Percentiles rank a stretch among this genome's conserved stretches.
Evolutionary conservation across 2,888 invertebrate genomes (phyloP).

Genomic region (Tiphia femorata): DNA sequence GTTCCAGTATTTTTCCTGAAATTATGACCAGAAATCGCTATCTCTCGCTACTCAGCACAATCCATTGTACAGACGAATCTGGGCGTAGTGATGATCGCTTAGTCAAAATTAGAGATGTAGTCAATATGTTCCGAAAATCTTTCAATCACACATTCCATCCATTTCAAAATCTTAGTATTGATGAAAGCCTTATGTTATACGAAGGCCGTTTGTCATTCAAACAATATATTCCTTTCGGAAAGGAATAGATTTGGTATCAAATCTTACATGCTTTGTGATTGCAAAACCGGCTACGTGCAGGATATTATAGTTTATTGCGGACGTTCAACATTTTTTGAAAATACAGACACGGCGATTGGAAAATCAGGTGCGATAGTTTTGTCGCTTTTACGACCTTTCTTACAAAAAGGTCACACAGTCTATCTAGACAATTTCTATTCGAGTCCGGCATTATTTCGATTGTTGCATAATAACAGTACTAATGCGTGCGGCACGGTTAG

Average conservation of each 20-base stretch:
- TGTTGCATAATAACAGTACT: conserved; percentile 7
- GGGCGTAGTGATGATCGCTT: not conserved
- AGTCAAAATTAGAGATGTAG: not conserved
- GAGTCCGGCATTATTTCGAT: not conserved
- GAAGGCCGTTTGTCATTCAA: conserved; percentile 4
- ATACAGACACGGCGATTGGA: not conserved
- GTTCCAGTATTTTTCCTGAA: conserved; percentile 2
- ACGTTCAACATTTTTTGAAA: not conserved
- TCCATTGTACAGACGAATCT: not conserved
- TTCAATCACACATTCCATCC: conserved; percentile 2
- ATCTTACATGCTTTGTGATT: conserved; percentile 7
- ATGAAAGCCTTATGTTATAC: not conserved
- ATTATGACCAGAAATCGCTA: conserved; percentile 4
- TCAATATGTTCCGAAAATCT: not conserved
- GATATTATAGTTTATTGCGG: conserved; percentile 15
- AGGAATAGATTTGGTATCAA: conserved; percentile 13
- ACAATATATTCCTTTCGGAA: conserved; percentile 7
- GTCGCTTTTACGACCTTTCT: conserved; percentile 3
- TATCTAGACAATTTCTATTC: conserved; percentile 7
- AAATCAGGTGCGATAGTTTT: conserved; percentile 9
- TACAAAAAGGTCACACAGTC: conserved; percentile 7
- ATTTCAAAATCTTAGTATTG: not conserved
- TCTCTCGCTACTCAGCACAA: not conserved
- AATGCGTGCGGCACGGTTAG: conserved; percentile 8
- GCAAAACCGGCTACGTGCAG: conserved; percentile 4